Evolutionary conservation across 2,888 invertebrate genomes (phyloP).

Genomic region (Drosophila subsilvestris): DNA sequence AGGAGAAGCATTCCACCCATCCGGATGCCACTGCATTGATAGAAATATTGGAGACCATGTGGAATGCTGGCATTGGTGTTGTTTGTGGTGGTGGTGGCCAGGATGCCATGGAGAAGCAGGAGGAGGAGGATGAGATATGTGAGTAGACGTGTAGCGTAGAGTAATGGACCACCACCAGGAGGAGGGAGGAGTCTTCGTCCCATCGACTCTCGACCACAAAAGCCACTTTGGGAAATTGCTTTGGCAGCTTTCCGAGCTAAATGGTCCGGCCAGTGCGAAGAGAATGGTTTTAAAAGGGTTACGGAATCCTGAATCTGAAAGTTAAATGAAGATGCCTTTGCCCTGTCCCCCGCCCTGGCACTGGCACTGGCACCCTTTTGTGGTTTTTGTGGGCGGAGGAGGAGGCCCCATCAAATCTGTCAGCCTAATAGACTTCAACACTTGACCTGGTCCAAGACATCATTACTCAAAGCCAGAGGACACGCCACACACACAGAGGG

Average conservation of each 20-base stretch:
- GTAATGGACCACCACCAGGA: constrained; percentile 5
- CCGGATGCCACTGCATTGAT: constrained; percentile 42
- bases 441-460: constrained; percentile 9
- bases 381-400: not conserved
- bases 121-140: constrained; percentile 27
- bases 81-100: not conserved
- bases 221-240: constrained; percentile 68
- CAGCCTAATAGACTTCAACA: constrained; percentile 18
- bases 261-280: not conserved
- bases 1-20: constrained; percentile 43
- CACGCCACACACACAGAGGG: not conserved
- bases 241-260: not conserved
- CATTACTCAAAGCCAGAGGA: constrained; percentile 11
- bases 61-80: not conserved
- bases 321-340: constrained; percentile 47
- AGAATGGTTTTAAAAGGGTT: constrained; percentile 40
- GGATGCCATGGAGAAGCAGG: not conserved
- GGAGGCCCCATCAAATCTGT: constrained; percentile 17
- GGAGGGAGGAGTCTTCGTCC: not conserved
- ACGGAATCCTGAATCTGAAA: constrained; percentile 45
- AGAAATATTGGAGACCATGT: constrained; percentile 45
- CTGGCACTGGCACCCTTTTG: not conserved
- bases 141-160: constrained; percentile 30
- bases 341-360: not conserved
- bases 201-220: constrained; percentile 3